Evolutionary conservation across 2,113 vertebrate species (phyloP).

Genomic region (Sebastes schlegelii): DNA sequence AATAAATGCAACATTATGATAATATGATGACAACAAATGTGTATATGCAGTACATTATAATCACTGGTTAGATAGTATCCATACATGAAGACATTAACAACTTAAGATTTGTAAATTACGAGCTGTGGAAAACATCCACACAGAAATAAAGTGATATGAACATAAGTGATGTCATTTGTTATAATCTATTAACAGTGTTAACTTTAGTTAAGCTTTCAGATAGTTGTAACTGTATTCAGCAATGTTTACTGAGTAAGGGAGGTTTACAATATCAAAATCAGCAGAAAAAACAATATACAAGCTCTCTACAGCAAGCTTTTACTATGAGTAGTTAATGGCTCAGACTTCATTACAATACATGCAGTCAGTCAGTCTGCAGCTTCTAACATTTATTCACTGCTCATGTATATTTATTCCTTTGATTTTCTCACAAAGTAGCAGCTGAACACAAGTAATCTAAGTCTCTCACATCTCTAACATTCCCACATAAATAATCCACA

Average conservation of each 20-base stretch:
- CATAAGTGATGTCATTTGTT: neutral
- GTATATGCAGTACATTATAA: neutral
- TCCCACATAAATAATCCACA: conserved; percentile 3
- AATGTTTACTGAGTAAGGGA: neutral
- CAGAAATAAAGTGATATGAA: neutral
- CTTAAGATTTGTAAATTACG: neutral
- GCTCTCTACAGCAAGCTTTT: neutral
- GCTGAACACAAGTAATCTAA: neutral
- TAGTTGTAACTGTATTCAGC: neutral
- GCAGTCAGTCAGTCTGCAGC: neutral
- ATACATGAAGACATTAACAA: neutral
- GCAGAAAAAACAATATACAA: neutral
- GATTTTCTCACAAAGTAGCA: neutral
- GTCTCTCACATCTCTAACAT: neutral
- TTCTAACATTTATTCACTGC: neutral
- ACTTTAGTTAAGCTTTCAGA: neutral
- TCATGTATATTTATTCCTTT: neutral
- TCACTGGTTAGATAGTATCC: neutral
- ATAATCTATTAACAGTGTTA: neutral
- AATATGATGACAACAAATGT: neutral
- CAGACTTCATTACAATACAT: neutral
- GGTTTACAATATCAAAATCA: neutral
- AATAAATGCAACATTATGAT: neutral
- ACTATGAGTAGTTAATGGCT: neutral
- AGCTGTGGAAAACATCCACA: neutral